These are phyloP conservation scores for Equus przewalskii DNA, from an alignment of 2,113 vertebrate genomes.

Conservation along the genomic window DNA sequence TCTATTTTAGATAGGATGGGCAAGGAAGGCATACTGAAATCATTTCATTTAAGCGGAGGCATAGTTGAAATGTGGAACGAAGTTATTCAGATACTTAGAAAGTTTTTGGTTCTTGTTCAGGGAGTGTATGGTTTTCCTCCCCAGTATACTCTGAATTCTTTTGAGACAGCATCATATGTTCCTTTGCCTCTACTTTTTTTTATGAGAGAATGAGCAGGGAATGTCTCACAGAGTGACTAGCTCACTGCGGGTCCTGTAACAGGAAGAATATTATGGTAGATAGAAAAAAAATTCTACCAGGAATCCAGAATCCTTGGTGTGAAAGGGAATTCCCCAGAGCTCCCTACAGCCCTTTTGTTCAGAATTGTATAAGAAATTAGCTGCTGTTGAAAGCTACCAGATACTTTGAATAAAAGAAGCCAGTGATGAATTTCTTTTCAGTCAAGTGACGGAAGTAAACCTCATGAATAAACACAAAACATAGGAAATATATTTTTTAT, in stretches of 20 bases:
- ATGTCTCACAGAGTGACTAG: neutral
- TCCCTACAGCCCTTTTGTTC: neutral
- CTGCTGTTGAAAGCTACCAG: neutral
- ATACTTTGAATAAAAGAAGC: neutral
- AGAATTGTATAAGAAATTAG: neutral
- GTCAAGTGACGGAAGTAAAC: neutral
- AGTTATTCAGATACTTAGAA: neutral
- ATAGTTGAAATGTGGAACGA: neutral
- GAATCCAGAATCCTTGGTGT: neutral
- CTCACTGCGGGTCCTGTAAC: neutral
- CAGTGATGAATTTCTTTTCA: neutral
- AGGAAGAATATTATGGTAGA: neutral
- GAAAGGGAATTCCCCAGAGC: neutral
- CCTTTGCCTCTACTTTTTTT: neutral
- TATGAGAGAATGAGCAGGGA: rapidly evolving
- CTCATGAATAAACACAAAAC: neutral
- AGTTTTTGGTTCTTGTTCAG: neutral
- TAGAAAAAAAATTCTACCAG: neutral
- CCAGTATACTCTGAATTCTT: neutral
- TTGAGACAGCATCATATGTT: neutral
- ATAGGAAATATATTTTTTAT: neutral
- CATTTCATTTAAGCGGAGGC: neutral
- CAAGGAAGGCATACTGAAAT: neutral
- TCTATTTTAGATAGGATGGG: neutral
- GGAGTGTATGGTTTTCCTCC: neutral